Conservation (phyloP, 2,113 vertebrate species). For the Tamias sibiricus region DNA sequence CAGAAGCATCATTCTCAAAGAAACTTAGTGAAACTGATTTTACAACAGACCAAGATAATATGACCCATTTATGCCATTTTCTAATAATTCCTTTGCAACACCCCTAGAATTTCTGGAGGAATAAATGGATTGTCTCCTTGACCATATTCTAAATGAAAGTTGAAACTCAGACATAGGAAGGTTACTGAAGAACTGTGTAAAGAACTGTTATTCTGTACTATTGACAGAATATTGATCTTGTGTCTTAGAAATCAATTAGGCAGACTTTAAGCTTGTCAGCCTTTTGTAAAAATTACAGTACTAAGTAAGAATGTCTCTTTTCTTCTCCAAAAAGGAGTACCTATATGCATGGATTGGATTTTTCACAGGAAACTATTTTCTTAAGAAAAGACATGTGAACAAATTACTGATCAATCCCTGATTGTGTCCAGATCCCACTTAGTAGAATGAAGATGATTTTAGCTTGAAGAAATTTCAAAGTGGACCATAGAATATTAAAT, state of each 20-base stretch:
- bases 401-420: background rate
- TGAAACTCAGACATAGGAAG: background rate
- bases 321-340: background rate
- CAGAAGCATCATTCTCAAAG: background rate
- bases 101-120: background rate
- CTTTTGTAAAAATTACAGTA: background rate
- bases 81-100: background rate
- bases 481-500: background rate
- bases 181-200: background rate
- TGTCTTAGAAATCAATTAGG: background rate
- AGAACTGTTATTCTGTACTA: background rate
- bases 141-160: background rate
- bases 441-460: background rate
- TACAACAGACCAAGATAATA: background rate
- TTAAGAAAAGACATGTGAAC: background rate
- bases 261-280: background rate
- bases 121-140: background rate
- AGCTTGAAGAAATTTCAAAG: constrained; percentile 49
- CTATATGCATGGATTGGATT: background rate
- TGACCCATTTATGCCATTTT: background rate
- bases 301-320: background rate
- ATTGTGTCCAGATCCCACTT: background rate
- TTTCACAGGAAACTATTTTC: constrained; percentile 20
- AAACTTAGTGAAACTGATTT: background rate
- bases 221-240: background rate